These are phyloP conservation scores for Mustelus asterias DNA, from an alignment of 2,113 vertebrate species.

Conservation along the genomic window DNA sequence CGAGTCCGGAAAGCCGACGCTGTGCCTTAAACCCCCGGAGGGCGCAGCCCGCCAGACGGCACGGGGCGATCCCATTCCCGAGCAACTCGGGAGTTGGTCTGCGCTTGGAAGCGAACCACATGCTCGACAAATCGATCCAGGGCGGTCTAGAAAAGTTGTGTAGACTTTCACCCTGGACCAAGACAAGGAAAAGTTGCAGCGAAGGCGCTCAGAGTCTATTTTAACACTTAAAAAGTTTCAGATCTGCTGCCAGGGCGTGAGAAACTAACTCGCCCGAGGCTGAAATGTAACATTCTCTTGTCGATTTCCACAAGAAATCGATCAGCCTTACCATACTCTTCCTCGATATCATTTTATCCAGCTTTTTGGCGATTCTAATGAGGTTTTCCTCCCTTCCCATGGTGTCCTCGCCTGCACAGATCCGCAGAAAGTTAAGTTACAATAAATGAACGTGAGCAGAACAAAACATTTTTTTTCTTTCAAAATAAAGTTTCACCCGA, in stretches of 20 bases:
- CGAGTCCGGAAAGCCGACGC: background rate
- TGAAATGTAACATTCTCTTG: background rate
- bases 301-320: background rate
- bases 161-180: background rate
- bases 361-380: conserved; percentile 75
- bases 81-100: background rate
- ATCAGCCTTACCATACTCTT: conserved; percentile 76
- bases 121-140: background rate
- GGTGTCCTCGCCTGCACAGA: conserved; percentile 40
- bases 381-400: conserved; percentile 85
- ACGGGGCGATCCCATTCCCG: background rate
- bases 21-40: background rate
- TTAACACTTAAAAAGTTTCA: background rate
- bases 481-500: background rate
- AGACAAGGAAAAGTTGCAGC: background rate
- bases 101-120: background rate
- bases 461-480: background rate
- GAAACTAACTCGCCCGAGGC: background rate
- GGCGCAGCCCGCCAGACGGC: background rate
- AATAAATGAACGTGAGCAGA: background rate
- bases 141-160: background rate
- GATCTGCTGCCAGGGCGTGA: background rate
- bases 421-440: background rate
- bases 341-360: conserved; percentile 94
- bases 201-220: too few relatives aligned